Conservation (phyloP, 2,113 vertebrate species). For the Apaloderma vittatum region DNA sequence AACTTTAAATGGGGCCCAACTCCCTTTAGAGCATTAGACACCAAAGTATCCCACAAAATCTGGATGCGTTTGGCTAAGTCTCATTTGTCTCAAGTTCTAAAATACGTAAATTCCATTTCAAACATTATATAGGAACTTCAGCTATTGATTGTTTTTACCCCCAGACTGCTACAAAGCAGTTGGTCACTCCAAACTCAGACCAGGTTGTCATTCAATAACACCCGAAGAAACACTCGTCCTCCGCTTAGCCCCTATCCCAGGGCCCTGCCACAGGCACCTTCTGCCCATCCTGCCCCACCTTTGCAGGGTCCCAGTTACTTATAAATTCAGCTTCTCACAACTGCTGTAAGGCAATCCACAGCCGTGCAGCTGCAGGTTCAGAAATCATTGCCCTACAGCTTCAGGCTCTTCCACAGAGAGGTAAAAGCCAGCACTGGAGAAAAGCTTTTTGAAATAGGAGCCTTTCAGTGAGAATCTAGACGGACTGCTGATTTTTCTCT, state of each 20-base stretch:
- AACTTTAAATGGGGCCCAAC: background rate
- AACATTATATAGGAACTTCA: background rate
- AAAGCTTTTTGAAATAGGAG: background rate
- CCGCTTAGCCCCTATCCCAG: background rate
- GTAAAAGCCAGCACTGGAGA: fast-evolving
- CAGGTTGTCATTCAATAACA: background rate
- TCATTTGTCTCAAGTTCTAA: background rate
- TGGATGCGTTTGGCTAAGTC: background rate
- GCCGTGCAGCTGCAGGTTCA: background rate
- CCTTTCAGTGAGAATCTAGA: background rate
- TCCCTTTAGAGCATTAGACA: background rate
- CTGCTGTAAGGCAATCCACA: background rate
- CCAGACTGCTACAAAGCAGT: background rate
- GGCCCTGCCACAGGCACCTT: background rate
- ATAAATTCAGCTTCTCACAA: background rate
- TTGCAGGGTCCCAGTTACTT: background rate
- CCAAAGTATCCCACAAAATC: background rate
- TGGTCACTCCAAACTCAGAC: background rate
- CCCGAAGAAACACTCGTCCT: background rate
- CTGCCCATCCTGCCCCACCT: background rate
- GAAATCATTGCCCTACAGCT: background rate
- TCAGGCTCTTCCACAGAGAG: background rate
- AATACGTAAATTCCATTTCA: background rate
- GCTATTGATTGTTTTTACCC: background rate
- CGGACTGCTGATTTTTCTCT: background rate